Conservation (phyloP, 2,113 vertebrate genomes). For the Ranitomeya variabilis region DNA sequence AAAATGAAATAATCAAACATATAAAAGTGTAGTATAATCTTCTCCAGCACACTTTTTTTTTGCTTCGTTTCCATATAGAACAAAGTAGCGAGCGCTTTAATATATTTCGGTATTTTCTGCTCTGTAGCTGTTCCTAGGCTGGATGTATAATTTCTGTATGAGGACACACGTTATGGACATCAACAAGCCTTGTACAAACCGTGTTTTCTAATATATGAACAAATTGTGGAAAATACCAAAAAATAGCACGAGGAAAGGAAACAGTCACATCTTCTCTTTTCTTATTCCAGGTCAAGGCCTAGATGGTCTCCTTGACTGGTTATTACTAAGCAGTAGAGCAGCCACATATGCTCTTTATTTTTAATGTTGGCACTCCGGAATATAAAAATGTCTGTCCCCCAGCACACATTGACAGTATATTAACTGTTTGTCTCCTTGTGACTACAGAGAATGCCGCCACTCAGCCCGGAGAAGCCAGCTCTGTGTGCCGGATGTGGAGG, state of each 20-base stretch:
- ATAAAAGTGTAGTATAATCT: not conserved
- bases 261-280: not conserved
- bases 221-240: not conserved
- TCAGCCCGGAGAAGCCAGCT: constrained; percentile 96
- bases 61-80: not conserved
- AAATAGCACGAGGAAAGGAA: not conserved
- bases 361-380: not conserved
- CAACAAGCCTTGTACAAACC: not conserved
- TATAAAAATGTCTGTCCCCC: not conserved
- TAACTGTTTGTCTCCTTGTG: constrained; percentile 56
- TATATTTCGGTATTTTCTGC: not conserved
- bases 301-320: not conserved
- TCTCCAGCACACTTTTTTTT: not conserved
- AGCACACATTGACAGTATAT: not conserved
- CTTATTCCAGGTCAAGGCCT: not conserved
- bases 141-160: not conserved
- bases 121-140: not conserved
- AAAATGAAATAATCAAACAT: not conserved
- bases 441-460: constrained; percentile 89
- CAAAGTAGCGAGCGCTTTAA: not conserved
- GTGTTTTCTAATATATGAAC: not conserved
- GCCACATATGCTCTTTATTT: not conserved
- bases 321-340: not conserved
- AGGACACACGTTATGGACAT: not conserved
- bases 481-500: constrained; percentile 96